Evolutionary conservation across 2,888 invertebrate genomes (phyloP).

Genomic region (Calliopum simillimum): DNA sequence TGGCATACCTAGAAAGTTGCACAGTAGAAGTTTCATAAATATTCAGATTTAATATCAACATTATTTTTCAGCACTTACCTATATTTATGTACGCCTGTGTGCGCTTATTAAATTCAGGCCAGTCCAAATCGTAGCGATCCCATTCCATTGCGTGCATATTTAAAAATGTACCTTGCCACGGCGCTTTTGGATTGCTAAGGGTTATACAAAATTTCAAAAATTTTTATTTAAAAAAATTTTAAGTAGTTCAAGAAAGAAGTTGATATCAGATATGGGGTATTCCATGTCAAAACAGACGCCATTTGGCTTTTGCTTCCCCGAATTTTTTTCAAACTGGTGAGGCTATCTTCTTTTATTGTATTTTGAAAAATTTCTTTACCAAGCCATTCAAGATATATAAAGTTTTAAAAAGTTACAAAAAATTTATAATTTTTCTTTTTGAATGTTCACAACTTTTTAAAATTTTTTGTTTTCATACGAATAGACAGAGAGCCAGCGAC

Average conservation of each 20-base stretch:
- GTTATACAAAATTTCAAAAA: slow-evolving; percentile 41
- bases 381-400: too few species aligned
- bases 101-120: slow-evolving; percentile 84
- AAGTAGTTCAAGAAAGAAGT: not conserved
- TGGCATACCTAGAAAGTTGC: slow-evolving; percentile 72
- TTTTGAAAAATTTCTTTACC: too few species aligned
- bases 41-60: not conserved
- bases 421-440: too few species aligned
- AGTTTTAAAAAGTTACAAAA: too few species aligned
- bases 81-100: slow-evolving; percentile 83
- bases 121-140: slow-evolving; percentile 78
- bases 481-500: too few species aligned
- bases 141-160: slow-evolving; percentile 76
- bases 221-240: not conserved
- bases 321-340: too few species aligned
- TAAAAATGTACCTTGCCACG: slow-evolving; percentile 74
- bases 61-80: slow-evolving; percentile 60
- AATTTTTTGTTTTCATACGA: too few species aligned
- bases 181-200: slow-evolving; percentile 81
- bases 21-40: not conserved
- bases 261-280: too few species aligned
- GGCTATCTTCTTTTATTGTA: too few species aligned
- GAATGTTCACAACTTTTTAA: too few species aligned
- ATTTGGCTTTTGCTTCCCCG: too few species aligned
- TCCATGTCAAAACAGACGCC: too few species aligned